Evolutionary conservation across 1,140 invertebrate species (phyloP), one percentile per base, ranked within the genome.

Genomic region (Drosophila miranda): DNA sequence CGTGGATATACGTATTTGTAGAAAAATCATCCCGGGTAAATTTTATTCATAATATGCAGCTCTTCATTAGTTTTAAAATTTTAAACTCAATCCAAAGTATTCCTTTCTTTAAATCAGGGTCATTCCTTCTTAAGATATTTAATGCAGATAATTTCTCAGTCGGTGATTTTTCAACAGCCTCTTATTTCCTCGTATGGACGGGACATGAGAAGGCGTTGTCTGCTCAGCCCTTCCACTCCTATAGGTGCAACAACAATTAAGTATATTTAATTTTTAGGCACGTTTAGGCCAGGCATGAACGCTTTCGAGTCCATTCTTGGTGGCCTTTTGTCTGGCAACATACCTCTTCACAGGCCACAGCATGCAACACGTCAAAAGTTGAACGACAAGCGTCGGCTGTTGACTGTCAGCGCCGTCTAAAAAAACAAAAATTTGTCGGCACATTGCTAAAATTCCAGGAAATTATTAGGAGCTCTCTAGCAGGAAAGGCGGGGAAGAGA

Each of bases 301-400:
- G 3, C 34, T 5, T 38, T 4, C 11, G 34, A 13, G 34, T 38
- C 46, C 51, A 3, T 61, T 64, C 43, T 38, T 38, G 38, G 56
- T 62, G 64, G 54, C 64, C 75, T 75, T 78, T 83, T 78, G 79
- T 82, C 16, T 16, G 16, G 16, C 16, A 16, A 38, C 34, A 4
- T 3, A 4, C 9, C 44, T 26, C 64, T 30, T 30, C 49, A 13
- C 11, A 13, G 61, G 56, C 44, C 55, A 66, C 59, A 61, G 60
- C 79, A 82, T 82, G 78, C 79, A 83, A 83, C 78, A 75, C 79
- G 79, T 82, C 78, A 82, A 83, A 83, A 83, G 78, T 83, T 83
- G 80, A 83, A 79, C 80, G 80, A 84, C 75, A 79, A 38, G 61
- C 23, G 0, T 3, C 5, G 23, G 23, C 23, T 51, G 68, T 62